A percentile compares a stretch with the other conserved stretches of the same genome.
These are phyloP conservation scores for Microcebus tavaratra DNA, from an alignment of 2,113 vertebrate species.

Conservation along the genomic window DNA sequence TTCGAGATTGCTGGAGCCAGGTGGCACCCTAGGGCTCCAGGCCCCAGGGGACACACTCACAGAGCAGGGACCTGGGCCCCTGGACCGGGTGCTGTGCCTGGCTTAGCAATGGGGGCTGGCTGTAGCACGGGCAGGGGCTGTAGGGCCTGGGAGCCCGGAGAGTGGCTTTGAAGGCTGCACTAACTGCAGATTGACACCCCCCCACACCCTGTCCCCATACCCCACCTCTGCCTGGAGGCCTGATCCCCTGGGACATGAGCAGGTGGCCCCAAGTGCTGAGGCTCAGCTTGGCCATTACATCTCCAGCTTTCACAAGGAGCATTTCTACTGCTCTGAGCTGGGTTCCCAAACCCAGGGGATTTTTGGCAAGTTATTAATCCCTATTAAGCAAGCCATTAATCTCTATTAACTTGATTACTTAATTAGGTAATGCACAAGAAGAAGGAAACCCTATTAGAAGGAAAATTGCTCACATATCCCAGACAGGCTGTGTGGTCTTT, in stretches of 20 bases:
- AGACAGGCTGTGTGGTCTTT: background rate
- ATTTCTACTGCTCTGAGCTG: background rate
- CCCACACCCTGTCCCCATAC: background rate
- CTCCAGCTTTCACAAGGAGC: background rate
- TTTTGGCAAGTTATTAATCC: slow-evolving; percentile 58
- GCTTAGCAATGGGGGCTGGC: background rate
- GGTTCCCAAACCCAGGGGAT: background rate
- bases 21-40: background rate
- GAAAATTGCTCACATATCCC: background rate
- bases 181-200: accelerated
- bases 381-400: slow-evolving; percentile 49
- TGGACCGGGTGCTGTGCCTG: background rate
- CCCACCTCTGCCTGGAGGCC: background rate
- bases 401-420: slow-evolving; percentile 36
- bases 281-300: accelerated
- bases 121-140: background rate
- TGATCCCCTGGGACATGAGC: background rate
- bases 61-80: background rate
- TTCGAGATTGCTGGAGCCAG: background rate
- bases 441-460: background rate
- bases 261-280: background rate
- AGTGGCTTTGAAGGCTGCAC: background rate
- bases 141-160: background rate
- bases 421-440: background rate
- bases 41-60: accelerated